Percentiles rank a stretch among this genome's conserved stretches.
Conservation (phyloP, 2,113 vertebrate genomes). For the Onychostruthus taczanowskii region DNA sequence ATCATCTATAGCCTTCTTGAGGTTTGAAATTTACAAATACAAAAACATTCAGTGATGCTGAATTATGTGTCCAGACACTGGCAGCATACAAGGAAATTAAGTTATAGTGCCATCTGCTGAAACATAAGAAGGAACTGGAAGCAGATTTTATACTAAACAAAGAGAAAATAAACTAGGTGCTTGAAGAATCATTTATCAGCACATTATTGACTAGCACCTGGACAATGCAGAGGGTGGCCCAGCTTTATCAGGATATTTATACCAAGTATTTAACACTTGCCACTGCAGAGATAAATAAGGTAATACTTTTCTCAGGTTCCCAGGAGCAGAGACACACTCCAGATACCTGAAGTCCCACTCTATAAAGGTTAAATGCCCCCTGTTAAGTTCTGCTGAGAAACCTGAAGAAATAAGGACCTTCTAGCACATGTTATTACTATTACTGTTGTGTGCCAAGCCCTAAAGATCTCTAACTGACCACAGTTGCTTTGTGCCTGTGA, state of each 20-base stretch:
- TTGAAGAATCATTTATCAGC: not conserved
- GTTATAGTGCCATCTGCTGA: constrained; percentile 63
- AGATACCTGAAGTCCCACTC: not conserved
- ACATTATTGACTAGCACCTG: not conserved
- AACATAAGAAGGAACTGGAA: not conserved
- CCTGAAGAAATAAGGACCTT: not conserved
- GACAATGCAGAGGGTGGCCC: not conserved
- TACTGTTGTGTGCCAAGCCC: not conserved
- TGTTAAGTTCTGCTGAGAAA: not conserved
- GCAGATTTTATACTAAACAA: not conserved
- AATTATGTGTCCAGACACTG: not conserved
- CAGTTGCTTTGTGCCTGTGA: not conserved
- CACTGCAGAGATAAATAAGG: not conserved
- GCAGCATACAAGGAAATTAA: constrained; percentile 35
- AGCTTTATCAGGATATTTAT: not conserved
- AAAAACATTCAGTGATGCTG: not conserved
- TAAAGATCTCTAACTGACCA: not conserved
- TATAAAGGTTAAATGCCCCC: not conserved
- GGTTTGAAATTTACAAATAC: not conserved
- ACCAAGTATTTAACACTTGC: not conserved
- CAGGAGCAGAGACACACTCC: not conserved
- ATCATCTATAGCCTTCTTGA: not conserved
- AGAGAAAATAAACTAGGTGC: not conserved
- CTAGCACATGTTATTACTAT: not conserved
- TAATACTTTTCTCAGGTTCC: not conserved